phyloP scores from a whole-genome alignment of 2,888 invertebrate species.

The Patella pellucida region DNA sequence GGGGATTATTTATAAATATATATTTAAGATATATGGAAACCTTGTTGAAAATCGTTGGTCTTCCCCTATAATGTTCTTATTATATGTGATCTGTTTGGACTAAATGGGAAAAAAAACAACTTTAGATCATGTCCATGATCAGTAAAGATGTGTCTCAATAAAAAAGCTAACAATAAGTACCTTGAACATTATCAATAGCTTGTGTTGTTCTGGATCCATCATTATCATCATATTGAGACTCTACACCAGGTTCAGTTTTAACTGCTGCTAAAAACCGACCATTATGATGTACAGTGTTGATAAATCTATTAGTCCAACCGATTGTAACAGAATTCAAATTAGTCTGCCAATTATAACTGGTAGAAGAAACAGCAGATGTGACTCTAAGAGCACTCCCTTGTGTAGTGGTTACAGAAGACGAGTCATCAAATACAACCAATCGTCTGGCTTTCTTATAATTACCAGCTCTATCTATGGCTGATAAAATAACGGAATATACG shows the following conservation, averaged over 20 bases:
- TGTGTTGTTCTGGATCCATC: constrained; percentile 20
- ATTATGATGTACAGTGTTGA: neutral
- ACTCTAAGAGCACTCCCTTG: neutral
- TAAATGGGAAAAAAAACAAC: no score
- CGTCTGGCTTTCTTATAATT: neutral
- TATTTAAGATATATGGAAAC: no score
- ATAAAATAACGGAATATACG: neutral
- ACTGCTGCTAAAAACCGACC: neutral
- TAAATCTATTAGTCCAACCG: neutral
- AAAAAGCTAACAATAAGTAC: constrained; percentile 3
- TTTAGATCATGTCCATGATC: no score
- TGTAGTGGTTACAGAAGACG: neutral
- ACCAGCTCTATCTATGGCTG: neutral
- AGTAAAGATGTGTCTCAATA: no score
- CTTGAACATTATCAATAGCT: constrained; percentile 23
- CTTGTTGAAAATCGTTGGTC: no score
- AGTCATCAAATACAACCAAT: neutral
- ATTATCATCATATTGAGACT: constrained; percentile 29
- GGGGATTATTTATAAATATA: no score
- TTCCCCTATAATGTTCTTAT: no score
- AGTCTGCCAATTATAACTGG: neutral
- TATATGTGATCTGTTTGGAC: no score
- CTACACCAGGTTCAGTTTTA: constrained; percentile 14
- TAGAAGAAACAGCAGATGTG: neutral
- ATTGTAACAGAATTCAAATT: neutral